Percentiles rank a stretch among this genome's conserved stretches.
phyloP scores from a whole-genome alignment of 1,140 invertebrate species.

The Lasaia peninsularis region DNA sequence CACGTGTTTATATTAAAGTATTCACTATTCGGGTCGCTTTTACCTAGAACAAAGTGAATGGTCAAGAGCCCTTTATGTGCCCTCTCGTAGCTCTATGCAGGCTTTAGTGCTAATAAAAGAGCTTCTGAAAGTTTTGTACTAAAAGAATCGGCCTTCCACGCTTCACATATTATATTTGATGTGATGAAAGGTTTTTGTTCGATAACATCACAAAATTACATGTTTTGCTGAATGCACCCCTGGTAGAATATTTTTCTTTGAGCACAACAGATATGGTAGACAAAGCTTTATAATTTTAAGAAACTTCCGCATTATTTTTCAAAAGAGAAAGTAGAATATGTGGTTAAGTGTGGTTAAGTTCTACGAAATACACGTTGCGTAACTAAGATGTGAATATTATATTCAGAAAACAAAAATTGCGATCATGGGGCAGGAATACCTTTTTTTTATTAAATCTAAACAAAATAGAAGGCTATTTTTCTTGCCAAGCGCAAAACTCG shows the following conservation, averaged over 20 bases:
- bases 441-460: no score
- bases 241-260: neutral
- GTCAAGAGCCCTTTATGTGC: constrained; percentile 3
- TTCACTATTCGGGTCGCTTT: constrained; percentile 10
- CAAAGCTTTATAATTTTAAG: no score
- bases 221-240: neutral
- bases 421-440: no score
- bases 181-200: constrained; percentile 3
- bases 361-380: no score
- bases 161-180: constrained; percentile 9
- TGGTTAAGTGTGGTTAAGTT: no score
- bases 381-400: no score
- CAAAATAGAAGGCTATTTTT: no score
- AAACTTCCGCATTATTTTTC: no score
- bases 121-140: constrained; percentile 9
- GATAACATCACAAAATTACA: constrained; percentile 7
- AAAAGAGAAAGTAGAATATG: no score
- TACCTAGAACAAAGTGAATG: constrained; percentile 10
- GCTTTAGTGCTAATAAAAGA: constrained; percentile 11
- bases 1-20: constrained; percentile 8
- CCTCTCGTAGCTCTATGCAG: constrained; percentile 7
- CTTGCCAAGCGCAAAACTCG: no score
- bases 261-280: no score
- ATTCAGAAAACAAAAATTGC: no score
- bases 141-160: constrained; percentile 9